phyloP scores from a whole-genome alignment of 2,113 vertebrate genomes.

The Odobenus rosmarus region DNA sequence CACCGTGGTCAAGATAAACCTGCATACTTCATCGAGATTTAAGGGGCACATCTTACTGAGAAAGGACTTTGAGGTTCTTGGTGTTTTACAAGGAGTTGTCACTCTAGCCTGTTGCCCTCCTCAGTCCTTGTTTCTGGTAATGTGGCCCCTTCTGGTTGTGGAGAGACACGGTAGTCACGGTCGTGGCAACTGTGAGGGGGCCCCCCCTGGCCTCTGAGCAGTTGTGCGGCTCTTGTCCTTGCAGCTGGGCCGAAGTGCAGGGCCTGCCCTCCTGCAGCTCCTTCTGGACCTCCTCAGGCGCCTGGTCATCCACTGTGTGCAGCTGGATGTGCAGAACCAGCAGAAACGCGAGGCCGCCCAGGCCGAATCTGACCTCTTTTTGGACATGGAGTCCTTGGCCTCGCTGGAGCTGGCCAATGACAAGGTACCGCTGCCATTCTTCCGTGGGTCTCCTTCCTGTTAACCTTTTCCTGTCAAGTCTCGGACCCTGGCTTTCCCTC shows the following conservation, averaged over 20 bases:
- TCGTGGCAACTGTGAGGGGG: not conserved
- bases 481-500: not conserved
- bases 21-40: not conserved
- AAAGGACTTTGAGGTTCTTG: not conserved
- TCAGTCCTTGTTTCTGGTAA: not conserved
- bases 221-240: constrained; percentile 18
- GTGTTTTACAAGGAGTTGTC: not conserved
- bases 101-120: not conserved
- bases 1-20: not conserved
- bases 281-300: constrained; percentile 86
- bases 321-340: constrained; percentile 59
- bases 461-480: not conserved
- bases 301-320: constrained; percentile 84
- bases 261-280: constrained; percentile 81
- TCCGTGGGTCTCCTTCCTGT: not conserved
- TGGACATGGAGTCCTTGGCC: constrained; percentile 84
- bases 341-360: constrained; percentile 55
- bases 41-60: not conserved
- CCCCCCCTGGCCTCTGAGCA: not conserved
- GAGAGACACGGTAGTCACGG: accelerated
- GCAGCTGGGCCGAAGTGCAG: constrained; percentile 86
- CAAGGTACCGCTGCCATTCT: constrained; percentile 78
- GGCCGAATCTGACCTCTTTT: constrained; percentile 85
- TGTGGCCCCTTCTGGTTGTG: accelerated
- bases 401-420: constrained; percentile 74